Evolutionary conservation across 2,113 vertebrate species (phyloP).

Genomic region (Corythaixoides concolor): DNA sequence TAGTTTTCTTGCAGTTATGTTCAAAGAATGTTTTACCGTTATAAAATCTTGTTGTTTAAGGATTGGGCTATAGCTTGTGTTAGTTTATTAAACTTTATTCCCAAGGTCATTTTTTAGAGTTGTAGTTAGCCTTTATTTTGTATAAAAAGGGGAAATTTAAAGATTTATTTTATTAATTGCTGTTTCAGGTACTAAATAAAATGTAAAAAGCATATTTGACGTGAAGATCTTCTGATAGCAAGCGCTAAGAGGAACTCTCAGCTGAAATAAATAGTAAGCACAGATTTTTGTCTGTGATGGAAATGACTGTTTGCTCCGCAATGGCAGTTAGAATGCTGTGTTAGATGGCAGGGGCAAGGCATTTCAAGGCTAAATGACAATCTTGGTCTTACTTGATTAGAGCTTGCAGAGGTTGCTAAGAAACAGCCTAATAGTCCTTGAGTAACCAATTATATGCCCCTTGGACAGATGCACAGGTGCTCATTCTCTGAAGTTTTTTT

Average conservation of each 20-base stretch:
- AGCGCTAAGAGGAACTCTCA: neutral
- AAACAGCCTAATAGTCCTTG: slow-evolving; percentile 79
- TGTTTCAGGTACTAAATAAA: neutral
- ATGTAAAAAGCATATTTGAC: neutral
- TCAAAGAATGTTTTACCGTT: neutral
- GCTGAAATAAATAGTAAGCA: neutral
- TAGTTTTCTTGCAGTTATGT: neutral
- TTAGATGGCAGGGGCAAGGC: slow-evolving; percentile 40
- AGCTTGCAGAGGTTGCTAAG: slow-evolving; percentile 87
- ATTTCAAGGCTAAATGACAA: slow-evolving; percentile 71
- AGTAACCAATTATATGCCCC: slow-evolving; percentile 84
- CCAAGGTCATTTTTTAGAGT: neutral
- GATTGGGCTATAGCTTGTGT: neutral
- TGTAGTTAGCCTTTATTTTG: neutral
- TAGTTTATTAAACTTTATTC: neutral
- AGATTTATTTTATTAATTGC: neutral
- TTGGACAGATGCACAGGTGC: slow-evolving; percentile 65
- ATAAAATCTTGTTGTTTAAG: neutral
- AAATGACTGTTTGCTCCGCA: neutral
- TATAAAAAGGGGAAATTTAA: neutral
- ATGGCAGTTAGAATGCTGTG: slow-evolving; percentile 14
- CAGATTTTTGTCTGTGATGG: neutral
- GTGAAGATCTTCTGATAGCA: neutral
- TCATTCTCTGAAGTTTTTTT: slow-evolving; percentile 20
- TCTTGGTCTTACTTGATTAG: slow-evolving; percentile 80